Evolutionary conservation across 2,797 vertebrate species (phyloP), one percentile per base, ranked within the genome.

Genomic region (Remorina albescens): DNA sequence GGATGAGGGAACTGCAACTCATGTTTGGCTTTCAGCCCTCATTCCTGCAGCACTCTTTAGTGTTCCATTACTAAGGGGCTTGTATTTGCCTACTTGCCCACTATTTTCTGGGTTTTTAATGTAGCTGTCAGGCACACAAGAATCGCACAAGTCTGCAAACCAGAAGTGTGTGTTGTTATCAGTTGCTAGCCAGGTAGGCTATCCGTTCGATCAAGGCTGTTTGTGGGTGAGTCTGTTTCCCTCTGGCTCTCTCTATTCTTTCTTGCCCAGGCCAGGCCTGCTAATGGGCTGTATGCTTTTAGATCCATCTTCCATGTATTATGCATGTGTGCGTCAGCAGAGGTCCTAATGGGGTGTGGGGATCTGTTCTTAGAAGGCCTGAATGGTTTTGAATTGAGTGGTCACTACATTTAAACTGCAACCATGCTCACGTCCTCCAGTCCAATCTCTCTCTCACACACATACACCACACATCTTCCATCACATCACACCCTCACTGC

Each of bases 281-380:
- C 85, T 93, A 93, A 93, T 94, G 92, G 90, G 79, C 81, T 78
- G 78, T 88, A 81, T 90, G 91, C 91, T 92, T 93, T 93, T 90
- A 92, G 91, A 89, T 89, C 82, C 87, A 88, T 82, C 82, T 67
- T 39, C 85, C 78, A 93, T 94, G 90, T 92, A 93, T 94, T 92
- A 94, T 94, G 90, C 85, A 94, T 93, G 89, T 84, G 79, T 88
- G 86, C 78, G 60, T 91, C 90, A 90, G 89, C 84, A 86, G 87
- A 86, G 86, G 90, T 93, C 82, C 89, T 93, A 92, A 94, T 93
- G 90, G 92, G 81, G 85, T 74, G 82, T 83, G 62, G 78, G 73
- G 86, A 89, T 89, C 90, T 88, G 89, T 93, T 93, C 91, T 92
- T 93, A 88, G 91, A 93, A 90, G 87, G 84, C 83, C 78, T 76